Evolutionary conservation across 2,797 vertebrate species (phyloP), one percentile per base, ranked within the genome.

Genomic region (Typhlichthys eigenmanni): DNA sequence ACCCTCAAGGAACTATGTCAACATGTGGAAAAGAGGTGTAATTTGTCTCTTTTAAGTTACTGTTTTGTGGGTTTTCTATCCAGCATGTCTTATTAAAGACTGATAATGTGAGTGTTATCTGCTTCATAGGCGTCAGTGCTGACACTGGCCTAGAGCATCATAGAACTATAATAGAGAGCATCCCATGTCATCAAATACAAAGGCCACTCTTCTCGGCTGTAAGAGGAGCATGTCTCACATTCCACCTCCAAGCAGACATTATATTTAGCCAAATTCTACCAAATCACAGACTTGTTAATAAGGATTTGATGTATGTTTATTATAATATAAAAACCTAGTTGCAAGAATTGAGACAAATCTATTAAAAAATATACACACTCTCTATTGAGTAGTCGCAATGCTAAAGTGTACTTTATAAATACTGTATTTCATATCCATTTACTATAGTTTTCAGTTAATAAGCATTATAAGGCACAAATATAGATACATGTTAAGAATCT

Each of bases 401-500:
- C 10, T 16, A 56, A 14, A 53, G 4, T 55, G 62, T n/a, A 55
- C 58, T 56, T 66, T 43, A 24, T 24, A 24, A 24, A 24, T 24
- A 24, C 24, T 24, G 3, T 24, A 24, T 24, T 24, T 55, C 12
- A 68, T 83, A 47, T 13, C 49, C 38, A 43, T 45, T 61, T 66
- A 16, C 12, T 49, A 64, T 1, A 16, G 8, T 24, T 63, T 75
- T 58, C 55, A 62, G 14, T 14, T 73, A 19, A 50, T 11, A 52
- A 12, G 57, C 72, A 74, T 73, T 69, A 55, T 67, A 11, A 78
- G 80, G 54, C 52, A 64, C 59, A 72, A 61, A 53, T 76, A 81
- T 81, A 88, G 86, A 87, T 83, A 85, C 62, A 62, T 54, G 71
- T 66, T 63, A 13, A 58, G 51, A 75, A 87, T 79, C 29, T 75